phyloP scores from a whole-genome alignment of 2,888 invertebrate genomes.

The Lasius fuliginosus region DNA sequence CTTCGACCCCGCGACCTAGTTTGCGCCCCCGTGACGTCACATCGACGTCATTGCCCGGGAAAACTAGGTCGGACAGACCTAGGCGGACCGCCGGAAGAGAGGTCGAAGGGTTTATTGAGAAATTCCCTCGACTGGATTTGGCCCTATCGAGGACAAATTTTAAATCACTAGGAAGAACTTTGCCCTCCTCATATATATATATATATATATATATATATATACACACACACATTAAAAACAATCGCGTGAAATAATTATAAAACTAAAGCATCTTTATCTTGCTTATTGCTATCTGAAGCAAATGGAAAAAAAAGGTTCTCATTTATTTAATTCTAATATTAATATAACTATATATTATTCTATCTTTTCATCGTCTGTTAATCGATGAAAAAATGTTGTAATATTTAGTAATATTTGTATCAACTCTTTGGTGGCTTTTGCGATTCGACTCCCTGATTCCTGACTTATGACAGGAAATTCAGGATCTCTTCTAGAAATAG shows the following conservation, averaged over 20 bases:
- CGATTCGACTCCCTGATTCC: neutral
- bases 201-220: neutral
- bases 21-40: constrained; percentile 84
- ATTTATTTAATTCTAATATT: neutral
- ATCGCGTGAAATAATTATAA: neutral
- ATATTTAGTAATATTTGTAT: neutral
- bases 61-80: constrained; percentile 91
- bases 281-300: neutral
- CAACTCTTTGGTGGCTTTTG: neutral
- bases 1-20: constrained; percentile 84
- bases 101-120: constrained; percentile 86
- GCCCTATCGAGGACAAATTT: constrained; percentile 58
- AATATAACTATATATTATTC: neutral
- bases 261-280: neutral
- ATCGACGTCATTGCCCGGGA: constrained; percentile 87
- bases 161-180: constrained; percentile 45
- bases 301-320: neutral
- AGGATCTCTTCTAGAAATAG: neutral
- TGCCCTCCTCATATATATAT: constrained; percentile 27
- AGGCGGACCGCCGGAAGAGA: constrained; percentile 89
- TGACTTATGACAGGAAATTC: neutral
- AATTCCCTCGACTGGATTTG: constrained; percentile 79
- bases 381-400: neutral
- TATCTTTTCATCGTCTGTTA: neutral
- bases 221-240: constrained; percentile 36